Evolutionary conservation across 2,888 invertebrate genomes (phyloP).

Genomic region (Tuberolachnus salignus): DNA sequence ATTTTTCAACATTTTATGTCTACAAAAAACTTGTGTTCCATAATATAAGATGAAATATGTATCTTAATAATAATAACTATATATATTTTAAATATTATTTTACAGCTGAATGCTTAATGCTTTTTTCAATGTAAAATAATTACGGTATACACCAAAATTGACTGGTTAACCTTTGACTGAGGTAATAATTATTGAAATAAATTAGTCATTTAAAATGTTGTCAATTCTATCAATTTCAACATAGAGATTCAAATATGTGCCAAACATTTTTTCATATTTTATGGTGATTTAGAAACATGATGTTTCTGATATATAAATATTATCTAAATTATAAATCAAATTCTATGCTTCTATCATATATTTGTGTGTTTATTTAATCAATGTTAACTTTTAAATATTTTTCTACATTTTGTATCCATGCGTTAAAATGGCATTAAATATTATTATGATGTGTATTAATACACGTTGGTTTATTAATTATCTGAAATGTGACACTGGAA

Average conservation of each 20-base stretch:
- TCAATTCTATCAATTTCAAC: constrained; percentile 43
- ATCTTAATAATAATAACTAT: constrained; percentile 7
- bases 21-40: constrained; percentile 29
- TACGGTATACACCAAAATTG: constrained; percentile 48
- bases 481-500: constrained; percentile 31
- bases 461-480: constrained; percentile 11
- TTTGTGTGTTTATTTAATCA: constrained; percentile 28
- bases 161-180: constrained; percentile 51
- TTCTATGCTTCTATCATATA: neutral
- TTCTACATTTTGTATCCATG: constrained; percentile 50
- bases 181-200: constrained; percentile 45
- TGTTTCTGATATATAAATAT: constrained; percentile 11
- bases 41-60: neutral
- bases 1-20: constrained; percentile 20
- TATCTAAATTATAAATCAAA: constrained; percentile 2
- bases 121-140: constrained; percentile 40
- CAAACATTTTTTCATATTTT: constrained; percentile 29
- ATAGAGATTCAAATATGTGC: constrained; percentile 33
- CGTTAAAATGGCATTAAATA: constrained; percentile 29
- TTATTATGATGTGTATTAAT: constrained; percentile 35
- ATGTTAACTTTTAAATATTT: constrained; percentile 47
- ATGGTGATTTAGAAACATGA: constrained; percentile 14
- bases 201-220: constrained; percentile 44
- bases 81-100: constrained; percentile 30
- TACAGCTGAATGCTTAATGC: constrained; percentile 38